phyloP scores from a whole-genome alignment of 2,113 vertebrate species.

The Acanthochromis polyacanthus region DNA sequence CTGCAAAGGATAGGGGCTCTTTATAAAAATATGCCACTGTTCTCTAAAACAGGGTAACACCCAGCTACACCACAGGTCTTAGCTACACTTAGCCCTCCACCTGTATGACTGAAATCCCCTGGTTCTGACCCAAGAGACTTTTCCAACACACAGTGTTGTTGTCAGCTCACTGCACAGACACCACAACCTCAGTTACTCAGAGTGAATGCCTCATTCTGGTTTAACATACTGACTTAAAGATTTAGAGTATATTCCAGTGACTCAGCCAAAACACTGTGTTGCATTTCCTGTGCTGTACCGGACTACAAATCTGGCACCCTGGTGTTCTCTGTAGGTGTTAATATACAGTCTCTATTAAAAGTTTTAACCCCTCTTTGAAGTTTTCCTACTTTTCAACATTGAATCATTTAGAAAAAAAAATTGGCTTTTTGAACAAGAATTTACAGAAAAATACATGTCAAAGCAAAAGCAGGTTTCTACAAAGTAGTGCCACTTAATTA shows the following conservation, averaged over 20 bases:
- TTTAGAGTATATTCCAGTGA: constrained; percentile 22
- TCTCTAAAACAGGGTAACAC: too few relatives aligned
- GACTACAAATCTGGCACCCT: neutral
- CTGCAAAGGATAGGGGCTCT: too few relatives aligned
- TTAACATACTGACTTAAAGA: constrained; percentile 46
- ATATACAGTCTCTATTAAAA: neutral
- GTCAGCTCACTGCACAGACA: constrained; percentile 46
- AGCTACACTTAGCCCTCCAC: too few relatives aligned
- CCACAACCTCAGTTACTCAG: constrained; percentile 54
- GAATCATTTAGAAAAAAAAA: too few relatives aligned
- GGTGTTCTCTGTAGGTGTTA: neutral
- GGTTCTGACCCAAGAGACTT: constrained; percentile 37
- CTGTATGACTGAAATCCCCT: constrained; percentile 3
- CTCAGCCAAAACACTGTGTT: constrained; percentile 3
- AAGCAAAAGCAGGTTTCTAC: too few relatives aligned
- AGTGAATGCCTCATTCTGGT: constrained; percentile 26
- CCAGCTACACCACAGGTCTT: too few relatives aligned
- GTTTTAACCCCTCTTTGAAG: neutral
- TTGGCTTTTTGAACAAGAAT: too few relatives aligned
- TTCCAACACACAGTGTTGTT: constrained; percentile 49
- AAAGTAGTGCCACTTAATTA: too few relatives aligned
- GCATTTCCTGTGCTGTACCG: neutral
- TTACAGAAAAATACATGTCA: too few relatives aligned
- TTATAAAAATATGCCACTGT: too few relatives aligned
- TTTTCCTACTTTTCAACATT: too few relatives aligned